phyloP scores from a whole-genome alignment of 1,140 invertebrate species.

The Hylyphantes graminicola region DNA sequence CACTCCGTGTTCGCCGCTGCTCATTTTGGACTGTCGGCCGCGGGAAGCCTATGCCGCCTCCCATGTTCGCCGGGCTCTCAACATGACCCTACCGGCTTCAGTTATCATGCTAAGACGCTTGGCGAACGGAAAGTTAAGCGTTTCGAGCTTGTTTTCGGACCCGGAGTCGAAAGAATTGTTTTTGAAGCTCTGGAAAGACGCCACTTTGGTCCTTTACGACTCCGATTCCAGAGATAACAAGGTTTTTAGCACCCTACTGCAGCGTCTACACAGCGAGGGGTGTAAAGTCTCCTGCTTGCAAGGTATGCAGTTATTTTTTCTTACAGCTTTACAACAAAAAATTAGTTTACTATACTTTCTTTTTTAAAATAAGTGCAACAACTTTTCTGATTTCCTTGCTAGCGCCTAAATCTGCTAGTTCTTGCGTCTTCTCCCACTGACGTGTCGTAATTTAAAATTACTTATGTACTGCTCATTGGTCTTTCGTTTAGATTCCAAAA shows the following conservation, averaged over 20 bases:
- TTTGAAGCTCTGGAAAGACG: conserved; percentile 77
- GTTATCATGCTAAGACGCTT: conserved; percentile 84
- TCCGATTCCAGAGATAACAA: conserved; percentile 63
- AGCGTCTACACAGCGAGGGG: conserved; percentile 83
- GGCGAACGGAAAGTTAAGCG: conserved; percentile 87
- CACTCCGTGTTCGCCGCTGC: conserved; percentile 27
- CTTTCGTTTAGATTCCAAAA: no score
- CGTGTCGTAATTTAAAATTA: no score
- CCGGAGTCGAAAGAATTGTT: conserved; percentile 83
- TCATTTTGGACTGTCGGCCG: conserved; percentile 85
- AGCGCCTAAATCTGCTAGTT: no score
- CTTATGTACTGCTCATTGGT: no score
- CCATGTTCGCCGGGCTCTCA: conserved; percentile 86
- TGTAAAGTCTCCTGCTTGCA: conserved; percentile 82
- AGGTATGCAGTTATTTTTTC: conserved; percentile 73
- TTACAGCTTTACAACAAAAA: no score
- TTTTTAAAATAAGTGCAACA: no score
- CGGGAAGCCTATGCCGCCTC: conserved; percentile 82
- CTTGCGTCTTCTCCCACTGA: no score
- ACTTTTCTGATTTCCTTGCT: no score
- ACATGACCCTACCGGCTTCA: conserved; percentile 83
- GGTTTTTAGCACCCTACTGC: conserved; percentile 75
- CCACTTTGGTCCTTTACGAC: conserved; percentile 77
- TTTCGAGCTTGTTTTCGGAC: conserved; percentile 85
- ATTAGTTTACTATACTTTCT: no score